Evolutionary conservation across 30 jellyfish, hydroid and myxozoan genomes (phyloP), one percentile per base, ranked within the genome.

Genomic region (Clytia hemisphaerica): DNA sequence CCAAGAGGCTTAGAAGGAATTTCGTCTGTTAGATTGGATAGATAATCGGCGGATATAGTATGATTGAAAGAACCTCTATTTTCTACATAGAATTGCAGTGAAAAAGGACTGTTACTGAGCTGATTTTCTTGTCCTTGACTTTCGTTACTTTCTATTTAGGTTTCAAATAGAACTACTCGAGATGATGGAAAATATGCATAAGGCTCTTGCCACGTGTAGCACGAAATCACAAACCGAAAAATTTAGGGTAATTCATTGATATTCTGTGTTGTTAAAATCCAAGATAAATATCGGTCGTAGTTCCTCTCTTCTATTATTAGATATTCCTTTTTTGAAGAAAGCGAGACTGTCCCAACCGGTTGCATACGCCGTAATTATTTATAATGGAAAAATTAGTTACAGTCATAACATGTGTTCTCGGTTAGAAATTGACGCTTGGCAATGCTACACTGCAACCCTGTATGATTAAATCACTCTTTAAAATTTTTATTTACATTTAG

Each of bases 221-320:
- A 88, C 93, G 62, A 88, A 87, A 70, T 37, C 89, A 4, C 90
- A 83, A 50, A 81, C 93, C n/a, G 97, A 88, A 69, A 88, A 88
- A 45, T 88, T 88, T 57, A 73, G 97, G 73, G 97, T 88, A 71
- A 71, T 7, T 51, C 15, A 42, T 42, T 42, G 66, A 51, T 7
- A n/a, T n/a, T n/a, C n/a, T n/a, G n/a, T n/a, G n/a, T n/a, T n/a
- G n/a, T n/a, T n/a, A n/a, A n/a, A n/a, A n/a, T n/a, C n/a, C n/a
- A n/a, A n/a, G n/a, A n/a, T n/a, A n/a, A n/a, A n/a, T n/a, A n/a
- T 26, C 71, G 35, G 16, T 63, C 78, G 25, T 4, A 40, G 42
- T 2, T 34, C 4, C 37, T 58, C 3, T 14, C n/a, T 34, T 4
- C 51, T 34, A 61, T 1, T 2, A 2, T 61, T 33, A 31, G 15